phyloP scores from a whole-genome alignment of 1,140 invertebrate genomes.

The Stenopsyche tienmushanensis region DNA sequence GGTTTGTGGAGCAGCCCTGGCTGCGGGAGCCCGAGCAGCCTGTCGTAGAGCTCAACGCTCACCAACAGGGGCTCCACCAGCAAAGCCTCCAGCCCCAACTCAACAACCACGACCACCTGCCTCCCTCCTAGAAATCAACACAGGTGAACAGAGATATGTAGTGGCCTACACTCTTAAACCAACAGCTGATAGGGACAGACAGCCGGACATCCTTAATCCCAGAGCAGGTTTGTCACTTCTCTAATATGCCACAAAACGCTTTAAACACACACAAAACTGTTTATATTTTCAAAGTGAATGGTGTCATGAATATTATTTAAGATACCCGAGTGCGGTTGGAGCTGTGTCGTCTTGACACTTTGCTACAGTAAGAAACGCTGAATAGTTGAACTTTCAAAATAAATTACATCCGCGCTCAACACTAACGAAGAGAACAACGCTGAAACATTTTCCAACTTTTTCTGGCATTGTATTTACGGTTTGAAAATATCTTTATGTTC shows the following conservation, averaged over 20 bases:
- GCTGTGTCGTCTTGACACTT: too few relatives aligned
- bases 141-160: conserved; percentile 60
- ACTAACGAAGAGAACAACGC: too few relatives aligned
- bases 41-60: conserved; percentile 42
- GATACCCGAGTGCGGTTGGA: background rate
- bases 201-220: conserved; percentile 52
- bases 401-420: too few relatives aligned
- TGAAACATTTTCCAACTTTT: too few relatives aligned
- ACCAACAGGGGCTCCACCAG: conserved; percentile 43
- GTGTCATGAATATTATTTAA: background rate
- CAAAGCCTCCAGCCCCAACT: conserved; percentile 42
- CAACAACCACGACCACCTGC: conserved; percentile 47
- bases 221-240: conserved; percentile 45
- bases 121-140: conserved; percentile 56
- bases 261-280: too few relatives aligned
- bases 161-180: conserved; percentile 60
- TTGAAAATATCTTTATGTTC: too few relatives aligned
- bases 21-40: conserved; percentile 58
- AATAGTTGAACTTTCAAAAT: too few relatives aligned
- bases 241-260: too few relatives aligned
- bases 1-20: conserved; percentile 62
- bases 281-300: too few relatives aligned
- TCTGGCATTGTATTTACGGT: too few relatives aligned
- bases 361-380: too few relatives aligned
- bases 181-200: conserved; percentile 51